Conservation (phyloP, 2,888 invertebrate genomes). For the Gonocerus acuteangulatus region DNA sequence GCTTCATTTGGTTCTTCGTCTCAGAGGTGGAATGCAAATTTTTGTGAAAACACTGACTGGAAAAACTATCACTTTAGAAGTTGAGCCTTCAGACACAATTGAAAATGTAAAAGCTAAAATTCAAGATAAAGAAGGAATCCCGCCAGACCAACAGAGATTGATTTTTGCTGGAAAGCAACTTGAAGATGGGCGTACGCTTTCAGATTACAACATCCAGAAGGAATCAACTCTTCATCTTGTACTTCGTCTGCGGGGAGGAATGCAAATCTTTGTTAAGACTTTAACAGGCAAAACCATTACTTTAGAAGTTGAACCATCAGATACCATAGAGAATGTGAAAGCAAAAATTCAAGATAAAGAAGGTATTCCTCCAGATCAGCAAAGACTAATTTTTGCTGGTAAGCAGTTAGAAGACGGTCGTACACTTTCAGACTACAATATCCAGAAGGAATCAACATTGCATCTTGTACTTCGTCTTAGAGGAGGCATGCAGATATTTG, state of each 20-base stretch:
- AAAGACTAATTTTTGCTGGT: constrained; percentile 51
- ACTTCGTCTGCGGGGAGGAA: constrained; percentile 50
- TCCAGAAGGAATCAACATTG: constrained; percentile 50
- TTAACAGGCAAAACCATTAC: constrained; percentile 50
- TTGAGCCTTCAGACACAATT: constrained; percentile 54
- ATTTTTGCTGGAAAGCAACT: constrained; percentile 54
- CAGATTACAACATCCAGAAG: constrained; percentile 57
- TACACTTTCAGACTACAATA: constrained; percentile 51
- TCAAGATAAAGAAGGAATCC: constrained; percentile 54
- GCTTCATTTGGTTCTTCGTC: neutral
- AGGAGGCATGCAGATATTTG: constrained; percentile 55
- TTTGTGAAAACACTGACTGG: constrained; percentile 49
- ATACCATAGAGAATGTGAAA: constrained; percentile 52
- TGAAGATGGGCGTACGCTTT: constrained; percentile 52
- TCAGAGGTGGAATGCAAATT: constrained; percentile 49
- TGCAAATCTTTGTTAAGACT: constrained; percentile 56
- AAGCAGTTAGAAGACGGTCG: constrained; percentile 54
- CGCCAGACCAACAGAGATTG: constrained; percentile 53
- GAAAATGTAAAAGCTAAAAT: constrained; percentile 54
- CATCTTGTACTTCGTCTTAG: constrained; percentile 48
- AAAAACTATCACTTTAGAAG: constrained; percentile 46
- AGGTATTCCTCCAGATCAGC: constrained; percentile 45
- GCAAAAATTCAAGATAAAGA: constrained; percentile 47
- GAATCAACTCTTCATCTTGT: constrained; percentile 50
- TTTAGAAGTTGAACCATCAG: constrained; percentile 48